These are phyloP conservation scores for Hydrophis major DNA, from an alignment of 2,797 vertebrate genomes.

Conservation along the genomic window DNA sequence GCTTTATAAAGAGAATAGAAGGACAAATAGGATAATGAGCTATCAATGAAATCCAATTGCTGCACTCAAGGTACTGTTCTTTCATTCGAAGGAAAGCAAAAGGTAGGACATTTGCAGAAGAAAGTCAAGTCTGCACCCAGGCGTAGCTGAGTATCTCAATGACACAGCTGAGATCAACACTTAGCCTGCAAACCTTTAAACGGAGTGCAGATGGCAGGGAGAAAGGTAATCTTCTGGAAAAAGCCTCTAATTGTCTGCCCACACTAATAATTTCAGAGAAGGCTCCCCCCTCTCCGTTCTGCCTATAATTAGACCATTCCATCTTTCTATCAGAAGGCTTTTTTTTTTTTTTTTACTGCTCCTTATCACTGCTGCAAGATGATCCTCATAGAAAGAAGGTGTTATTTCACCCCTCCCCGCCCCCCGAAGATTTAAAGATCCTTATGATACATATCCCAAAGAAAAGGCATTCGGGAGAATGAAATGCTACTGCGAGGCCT, in stretches of 20 bases:
- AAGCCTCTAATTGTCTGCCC: conserved; percentile 82
- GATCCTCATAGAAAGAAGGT: conserved; percentile 44
- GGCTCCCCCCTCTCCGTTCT: conserved; percentile 71
- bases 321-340: conserved; percentile 82
- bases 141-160: conserved; percentile 50
- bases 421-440: conserved; percentile 69
- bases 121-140: background rate
- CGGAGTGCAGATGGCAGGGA: conserved; percentile 77
- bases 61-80: background rate
- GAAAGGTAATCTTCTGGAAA: conserved; percentile 82
- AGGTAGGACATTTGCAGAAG: background rate
- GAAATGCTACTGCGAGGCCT: conserved; percentile 57
- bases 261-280: conserved; percentile 75
- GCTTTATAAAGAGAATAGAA: background rate
- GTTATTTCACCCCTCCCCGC: conserved; percentile 21
- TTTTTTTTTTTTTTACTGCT: conserved; percentile 64
- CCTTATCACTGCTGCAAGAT: conserved; percentile 58
- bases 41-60: background rate
- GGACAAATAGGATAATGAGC: background rate
- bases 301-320: conserved; percentile 84
- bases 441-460: conserved; percentile 64
- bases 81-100: background rate
- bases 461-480: conserved; percentile 64
- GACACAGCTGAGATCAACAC: conserved; percentile 60
- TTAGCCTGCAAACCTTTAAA: conserved; percentile 58